Evolutionary conservation across 1,140 invertebrate genomes (phyloP).

Genomic region (Chlorops oryzae): DNA sequence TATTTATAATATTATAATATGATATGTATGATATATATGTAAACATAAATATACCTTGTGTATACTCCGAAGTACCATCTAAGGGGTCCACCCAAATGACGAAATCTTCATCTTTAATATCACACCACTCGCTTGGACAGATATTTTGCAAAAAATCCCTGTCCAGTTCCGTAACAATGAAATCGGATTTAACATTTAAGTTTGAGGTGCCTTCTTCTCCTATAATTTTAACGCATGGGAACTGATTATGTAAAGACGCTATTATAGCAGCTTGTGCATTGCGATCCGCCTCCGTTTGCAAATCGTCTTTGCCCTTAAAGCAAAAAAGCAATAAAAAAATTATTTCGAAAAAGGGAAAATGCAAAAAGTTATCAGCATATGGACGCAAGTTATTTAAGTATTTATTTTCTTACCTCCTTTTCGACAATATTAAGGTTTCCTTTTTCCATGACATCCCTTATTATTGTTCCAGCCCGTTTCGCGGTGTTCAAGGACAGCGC

Average conservation of each 20-base stretch:
- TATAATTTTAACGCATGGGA: conserved; percentile 82
- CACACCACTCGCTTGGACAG: conserved; percentile 63
- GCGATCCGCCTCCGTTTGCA: conserved; percentile 96
- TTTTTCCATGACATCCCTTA: conserved; percentile 80
- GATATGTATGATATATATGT: conserved; percentile 38
- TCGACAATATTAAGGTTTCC: conserved; percentile 87
- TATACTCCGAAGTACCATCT: conserved; percentile 93
- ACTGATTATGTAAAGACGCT: conserved; percentile 72
- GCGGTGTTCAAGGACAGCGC: conserved; percentile 61
- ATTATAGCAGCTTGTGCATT: conserved; percentile 90
- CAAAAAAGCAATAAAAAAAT: too few relatives aligned
- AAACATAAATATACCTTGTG: conserved; percentile 55
- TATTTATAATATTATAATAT: conserved; percentile 35
- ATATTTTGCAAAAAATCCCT: conserved; percentile 59
- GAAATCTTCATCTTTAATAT: conserved; percentile 63
- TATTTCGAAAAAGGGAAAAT: neutral
- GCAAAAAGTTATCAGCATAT: neutral
- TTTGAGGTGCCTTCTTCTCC: conserved; percentile 79
- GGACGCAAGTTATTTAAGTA: neutral
- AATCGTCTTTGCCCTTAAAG: conserved; percentile 73
- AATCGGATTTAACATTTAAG: conserved; percentile 59
- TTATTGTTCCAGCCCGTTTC: conserved; percentile 77
- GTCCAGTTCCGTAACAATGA: conserved; percentile 65
- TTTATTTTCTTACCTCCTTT: conserved; percentile 14
- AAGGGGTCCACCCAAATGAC: conserved; percentile 98